Base-by-base conservation (phyloP, 2,888 invertebrate genomes). In the Trissolcus japonicus region DNA sequence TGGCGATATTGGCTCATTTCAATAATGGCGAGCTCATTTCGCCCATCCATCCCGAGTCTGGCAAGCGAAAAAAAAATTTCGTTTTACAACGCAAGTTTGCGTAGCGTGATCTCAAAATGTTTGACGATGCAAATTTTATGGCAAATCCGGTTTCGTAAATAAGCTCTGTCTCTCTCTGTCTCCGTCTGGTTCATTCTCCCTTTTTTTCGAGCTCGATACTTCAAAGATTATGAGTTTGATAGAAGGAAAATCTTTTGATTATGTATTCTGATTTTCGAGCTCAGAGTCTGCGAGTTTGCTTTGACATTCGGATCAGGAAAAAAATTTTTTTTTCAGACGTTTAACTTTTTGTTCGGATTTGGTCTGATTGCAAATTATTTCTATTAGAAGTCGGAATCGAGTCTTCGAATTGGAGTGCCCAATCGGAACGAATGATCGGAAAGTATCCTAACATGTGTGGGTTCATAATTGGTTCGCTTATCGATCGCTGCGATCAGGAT, bases 11-110 rank as follows among this genome's bases (percentile, higher is more conserved):
- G 67, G 71, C 53, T 72, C 43, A 72, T 76, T 76, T 72, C 62
- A 71, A 72, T 67, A 62, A 66, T 61, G 67, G 54, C 67, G 66
- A 67, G 61, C 55, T 66, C 76, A 63, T 61, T 76, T 57, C 56
- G 35, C 50, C 43, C 50, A 51, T 60, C 76, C 71, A 61, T 71
- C 63, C 25, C 14, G 66, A 56, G 53, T 65, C 46, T 63, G 56
- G 65, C 76, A 46, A 60, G 6, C 14, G 43, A 11, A 57, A 53
- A 17, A 54, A 60, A 55, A 48, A 67, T 59, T 67, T 67, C 21
- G 53, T 59, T 59, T 59, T 54, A 40, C 56, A 53, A 48, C 21
- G 46, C 35, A 19, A 16, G 46, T 48, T 56, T 46, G 16, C 50
- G 4, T 21, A 17, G 14, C 46, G 35, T 29, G 7, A 59, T 46